Evolutionary conservation across 2,797 vertebrate species (phyloP), one percentile per base, ranked within the genome.

Genomic region (Capromys pilorides): DNA sequence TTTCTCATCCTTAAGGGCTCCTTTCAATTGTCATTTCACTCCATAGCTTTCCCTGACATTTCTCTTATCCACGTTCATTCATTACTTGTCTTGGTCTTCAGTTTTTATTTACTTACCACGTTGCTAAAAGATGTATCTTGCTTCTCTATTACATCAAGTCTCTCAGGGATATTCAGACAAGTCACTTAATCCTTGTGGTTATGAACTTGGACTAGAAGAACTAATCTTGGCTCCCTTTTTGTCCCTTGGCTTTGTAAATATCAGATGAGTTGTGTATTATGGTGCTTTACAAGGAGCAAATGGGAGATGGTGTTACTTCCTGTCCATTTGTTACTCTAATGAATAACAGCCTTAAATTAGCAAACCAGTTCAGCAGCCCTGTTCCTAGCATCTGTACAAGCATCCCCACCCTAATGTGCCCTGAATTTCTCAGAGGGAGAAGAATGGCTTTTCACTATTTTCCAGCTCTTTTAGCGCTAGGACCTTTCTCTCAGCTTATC

Each of bases 201-300:
- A 11, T 45, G 86, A 93, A 51, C 83, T 66, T 77, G 75, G 90
- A 90, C 41, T n/a, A 61, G 78, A 85, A 36, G 24, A 62, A 11
- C 1, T 14, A n/a, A 12, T n/a, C 45, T 85, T 26, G 79, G 71
- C 59, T 79, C 39, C 61, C 0, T 81, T 33, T 88, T 71, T 78
- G 51, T 82, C 66, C 26, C 54, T 67, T 61, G 91, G 83, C 77
- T 95, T 80, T 36, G 86, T 75, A 62, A 81, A 90, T 90, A 36
- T 61, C 45, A 81, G 67, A 90, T 54, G n/a, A 54, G 45, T 82
- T 92, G n/a, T 78, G 19, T 54, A 6, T 88, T 66, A 18, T 2
- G 36, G 54, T 67, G 78, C 66, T 88, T 84, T 69, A 62, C 31
- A 91, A 81, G 73, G 19, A 77, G 57, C 66, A 51, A 61, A 21